Percentiles rank a stretch among this genome's conserved stretches.
Evolutionary conservation across 1,140 invertebrate species (phyloP).

Genomic region (Musca domestica): DNA sequence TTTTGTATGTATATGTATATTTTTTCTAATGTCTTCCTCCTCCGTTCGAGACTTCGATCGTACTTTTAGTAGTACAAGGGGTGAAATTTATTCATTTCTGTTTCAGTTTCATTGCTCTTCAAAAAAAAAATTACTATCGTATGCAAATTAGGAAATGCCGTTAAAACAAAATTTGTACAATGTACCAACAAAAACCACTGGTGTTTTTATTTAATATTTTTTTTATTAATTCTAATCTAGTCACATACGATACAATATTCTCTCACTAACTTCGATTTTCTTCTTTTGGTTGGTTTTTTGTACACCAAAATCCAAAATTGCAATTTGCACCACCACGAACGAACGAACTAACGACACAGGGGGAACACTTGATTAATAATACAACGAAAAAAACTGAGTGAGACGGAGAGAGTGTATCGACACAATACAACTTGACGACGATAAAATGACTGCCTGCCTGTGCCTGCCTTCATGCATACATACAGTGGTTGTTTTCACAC

Average conservation of each 20-base stretch:
- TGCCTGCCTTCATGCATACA: not conserved
- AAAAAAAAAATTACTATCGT: too few relatives aligned
- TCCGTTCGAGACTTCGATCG: slow-evolving; percentile 15
- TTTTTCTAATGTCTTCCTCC: slow-evolving; percentile 14
- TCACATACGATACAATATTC: slow-evolving; percentile 1
- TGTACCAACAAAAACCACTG: too few relatives aligned
- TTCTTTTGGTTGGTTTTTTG: slow-evolving; percentile 49
- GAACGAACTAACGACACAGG: slow-evolving; percentile 17
- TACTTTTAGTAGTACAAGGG: slow-evolving; percentile 5
- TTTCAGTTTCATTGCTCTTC: not conserved
- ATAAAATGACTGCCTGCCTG: too few relatives aligned
- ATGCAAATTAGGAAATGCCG: too few relatives aligned
- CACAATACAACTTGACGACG: not conserved
- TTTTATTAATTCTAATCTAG: too few relatives aligned
- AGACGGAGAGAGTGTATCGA: slow-evolving; percentile 9
- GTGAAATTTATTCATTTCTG: slow-evolving; percentile 7
- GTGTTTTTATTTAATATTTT: too few relatives aligned
- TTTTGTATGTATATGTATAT: slow-evolving; percentile 18
- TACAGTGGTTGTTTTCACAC: slow-evolving; percentile 16
- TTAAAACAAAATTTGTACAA: too few relatives aligned
- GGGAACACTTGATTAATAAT: slow-evolving; percentile 27
- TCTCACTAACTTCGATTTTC: slow-evolving; percentile 18
- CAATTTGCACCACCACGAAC: slow-evolving; percentile 50
- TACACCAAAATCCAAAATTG: slow-evolving; percentile 49
- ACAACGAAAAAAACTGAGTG: slow-evolving; percentile 11